Conservation (phyloP, 2,113 vertebrate genomes). For the Eclectus roratus region DNA sequence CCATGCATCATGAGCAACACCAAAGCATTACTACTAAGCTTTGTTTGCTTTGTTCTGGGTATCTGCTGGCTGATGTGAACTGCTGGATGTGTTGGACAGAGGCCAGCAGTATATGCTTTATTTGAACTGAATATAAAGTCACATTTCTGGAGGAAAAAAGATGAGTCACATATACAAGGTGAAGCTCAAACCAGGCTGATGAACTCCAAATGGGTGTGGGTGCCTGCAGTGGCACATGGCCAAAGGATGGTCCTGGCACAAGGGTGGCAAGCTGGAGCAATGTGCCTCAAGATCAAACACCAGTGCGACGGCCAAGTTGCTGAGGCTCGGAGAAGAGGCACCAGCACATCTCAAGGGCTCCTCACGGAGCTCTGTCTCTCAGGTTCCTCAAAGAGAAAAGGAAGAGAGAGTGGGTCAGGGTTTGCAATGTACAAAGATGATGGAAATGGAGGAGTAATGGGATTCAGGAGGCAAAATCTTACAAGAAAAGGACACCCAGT, state of each 20-base stretch:
- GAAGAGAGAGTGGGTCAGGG: neutral
- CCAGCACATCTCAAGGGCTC: neutral
- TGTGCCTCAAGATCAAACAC: fast-evolving
- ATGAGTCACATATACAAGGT: neutral
- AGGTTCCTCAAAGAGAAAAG: neutral
- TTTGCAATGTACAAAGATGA: neutral
- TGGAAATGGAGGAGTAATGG: neutral
- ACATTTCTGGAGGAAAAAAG: neutral
- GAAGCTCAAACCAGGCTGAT: neutral
- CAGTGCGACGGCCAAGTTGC: neutral
- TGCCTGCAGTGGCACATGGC: neutral
- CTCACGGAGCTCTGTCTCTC: neutral
- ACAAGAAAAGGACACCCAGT: neutral
- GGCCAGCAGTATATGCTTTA: neutral
- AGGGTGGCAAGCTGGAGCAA: neutral
- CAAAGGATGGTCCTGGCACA: neutral
- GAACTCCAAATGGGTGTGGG: neutral
- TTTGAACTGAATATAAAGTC: neutral
- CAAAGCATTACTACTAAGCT: neutral
- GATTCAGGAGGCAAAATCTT: neutral
- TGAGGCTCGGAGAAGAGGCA: neutral
- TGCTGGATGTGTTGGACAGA: neutral
- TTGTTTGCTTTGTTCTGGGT: neutral
- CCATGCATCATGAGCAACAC: fast-evolving
- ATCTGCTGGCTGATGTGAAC: neutral